phyloP scores from a whole-genome alignment of 2,113 vertebrate species.

The Calyptommatus sinebrachiatus region DNA sequence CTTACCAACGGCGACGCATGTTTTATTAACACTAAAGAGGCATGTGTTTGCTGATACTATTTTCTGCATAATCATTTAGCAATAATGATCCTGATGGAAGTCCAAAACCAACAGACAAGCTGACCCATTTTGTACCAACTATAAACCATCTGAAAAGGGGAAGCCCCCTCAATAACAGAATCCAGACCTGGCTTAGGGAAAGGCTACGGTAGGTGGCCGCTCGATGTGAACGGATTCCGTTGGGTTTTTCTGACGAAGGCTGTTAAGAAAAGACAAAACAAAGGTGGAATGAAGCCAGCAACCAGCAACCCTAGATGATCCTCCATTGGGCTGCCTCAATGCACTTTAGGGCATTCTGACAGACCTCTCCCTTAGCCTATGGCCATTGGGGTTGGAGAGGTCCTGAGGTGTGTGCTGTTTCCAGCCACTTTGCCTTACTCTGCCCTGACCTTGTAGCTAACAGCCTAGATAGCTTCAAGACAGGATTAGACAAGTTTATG shows the following conservation, averaged over 20 bases:
- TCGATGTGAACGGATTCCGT: constrained; percentile 48
- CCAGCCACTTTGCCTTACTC: no score
- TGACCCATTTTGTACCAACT: neutral
- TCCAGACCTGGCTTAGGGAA: constrained; percentile 43
- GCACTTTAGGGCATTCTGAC: neutral
- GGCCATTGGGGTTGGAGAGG: no score
- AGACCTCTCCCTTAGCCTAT: neutral
- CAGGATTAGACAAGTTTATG: no score
- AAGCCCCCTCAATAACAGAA: fast-evolving
- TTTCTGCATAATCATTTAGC: no score
- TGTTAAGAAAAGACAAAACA: constrained; percentile 16
- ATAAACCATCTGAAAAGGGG: neutral
- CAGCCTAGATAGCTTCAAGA: no score
- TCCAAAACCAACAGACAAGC: neutral
- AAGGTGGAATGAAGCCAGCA: fast-evolving
- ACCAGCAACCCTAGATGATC: neutral
- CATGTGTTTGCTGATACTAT: no score
- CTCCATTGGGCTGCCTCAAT: no score
- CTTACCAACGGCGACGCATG: no score
- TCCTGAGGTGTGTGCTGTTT: no score
- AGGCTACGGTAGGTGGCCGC: neutral
- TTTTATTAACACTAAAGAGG: no score
- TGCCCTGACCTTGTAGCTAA: no score
- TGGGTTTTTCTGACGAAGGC: constrained; percentile 59
- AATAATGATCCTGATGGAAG: no score